These are phyloP conservation scores for Mya arenaria DNA, from an alignment of 1,140 invertebrate species.

Conservation along the genomic window DNA sequence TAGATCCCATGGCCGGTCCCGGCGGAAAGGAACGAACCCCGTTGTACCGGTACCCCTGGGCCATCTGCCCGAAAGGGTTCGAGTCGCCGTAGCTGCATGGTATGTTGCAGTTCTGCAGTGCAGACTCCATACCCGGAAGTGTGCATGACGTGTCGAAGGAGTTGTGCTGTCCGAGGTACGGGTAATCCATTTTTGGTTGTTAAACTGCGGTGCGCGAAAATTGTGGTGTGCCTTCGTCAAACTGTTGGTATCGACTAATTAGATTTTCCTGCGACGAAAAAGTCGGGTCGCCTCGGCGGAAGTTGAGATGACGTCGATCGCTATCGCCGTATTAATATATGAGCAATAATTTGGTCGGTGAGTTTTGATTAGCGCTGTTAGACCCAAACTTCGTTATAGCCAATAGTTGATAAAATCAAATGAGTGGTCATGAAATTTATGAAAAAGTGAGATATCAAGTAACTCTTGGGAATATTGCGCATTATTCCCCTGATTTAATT, in stretches of 20 bases:
- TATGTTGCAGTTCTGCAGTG: conserved; percentile 84
- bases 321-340: conserved; percentile 52
- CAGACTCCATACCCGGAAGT: conserved; percentile 85
- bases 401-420: conserved; percentile 53
- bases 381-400: conserved; percentile 43
- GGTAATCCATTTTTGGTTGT: conserved; percentile 64
- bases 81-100: conserved; percentile 92
- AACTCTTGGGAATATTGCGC: conserved; percentile 52
- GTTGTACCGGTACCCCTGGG: conserved; percentile 80
- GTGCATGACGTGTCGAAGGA: conserved; percentile 69
- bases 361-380: conserved; percentile 39
- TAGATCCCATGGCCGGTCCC: conserved; percentile 69
- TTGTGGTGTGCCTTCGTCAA: conserved; percentile 18
- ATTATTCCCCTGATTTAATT: conserved; percentile 51
- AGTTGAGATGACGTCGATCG: conserved; percentile 33
- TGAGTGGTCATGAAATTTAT: conserved; percentile 59
- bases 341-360: conserved; percentile 45
- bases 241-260: conserved; percentile 55
- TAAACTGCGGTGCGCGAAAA: conserved; percentile 11
- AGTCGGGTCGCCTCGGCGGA: conserved; percentile 41
- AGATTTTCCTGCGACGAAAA: conserved; percentile 54
- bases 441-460: conserved; percentile 57
- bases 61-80: conserved; percentile 93
- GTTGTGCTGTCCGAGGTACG: conserved; percentile 68
- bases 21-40: conserved; percentile 73